Conservation (phyloP, 2,888 invertebrate species). For the Tortricodes alternella region DNA sequence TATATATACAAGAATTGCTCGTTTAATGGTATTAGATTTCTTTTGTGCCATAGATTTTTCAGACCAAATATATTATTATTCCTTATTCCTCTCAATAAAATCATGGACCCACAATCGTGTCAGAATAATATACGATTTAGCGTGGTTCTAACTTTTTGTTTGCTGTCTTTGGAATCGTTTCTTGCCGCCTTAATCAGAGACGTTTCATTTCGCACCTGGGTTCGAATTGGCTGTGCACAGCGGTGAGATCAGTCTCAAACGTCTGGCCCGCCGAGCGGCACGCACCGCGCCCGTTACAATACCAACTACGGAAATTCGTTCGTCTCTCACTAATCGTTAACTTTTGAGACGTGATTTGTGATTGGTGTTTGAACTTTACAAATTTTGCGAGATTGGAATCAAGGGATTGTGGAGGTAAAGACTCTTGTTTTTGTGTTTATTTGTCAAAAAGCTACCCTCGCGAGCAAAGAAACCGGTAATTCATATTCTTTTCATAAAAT, state of each 20-base stretch:
- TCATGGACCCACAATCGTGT: too few species aligned
- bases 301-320: neutral
- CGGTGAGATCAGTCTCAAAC: conserved; percentile 10
- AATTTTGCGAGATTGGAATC: too few species aligned
- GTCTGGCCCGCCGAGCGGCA: neutral
- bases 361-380: neutral
- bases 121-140: neutral
- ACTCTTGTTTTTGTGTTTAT: too few species aligned
- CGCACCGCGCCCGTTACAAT: neutral
- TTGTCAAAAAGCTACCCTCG: too few species aligned
- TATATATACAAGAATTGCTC: too few species aligned
- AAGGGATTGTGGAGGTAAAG: too few species aligned
- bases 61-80: too few species aligned
- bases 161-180: neutral
- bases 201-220: conserved; percentile 15
- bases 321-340: neutral
- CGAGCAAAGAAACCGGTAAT: too few species aligned
- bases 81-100: too few species aligned
- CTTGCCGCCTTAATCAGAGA: neutral
- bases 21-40: too few species aligned
- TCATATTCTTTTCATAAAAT: too few species aligned
- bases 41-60: too few species aligned
- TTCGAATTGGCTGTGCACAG: neutral
- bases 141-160: neutral
- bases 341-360: conserved; percentile 3